phyloP scores from a whole-genome alignment of 1,140 invertebrate genomes.

The Hetaerina americana region DNA sequence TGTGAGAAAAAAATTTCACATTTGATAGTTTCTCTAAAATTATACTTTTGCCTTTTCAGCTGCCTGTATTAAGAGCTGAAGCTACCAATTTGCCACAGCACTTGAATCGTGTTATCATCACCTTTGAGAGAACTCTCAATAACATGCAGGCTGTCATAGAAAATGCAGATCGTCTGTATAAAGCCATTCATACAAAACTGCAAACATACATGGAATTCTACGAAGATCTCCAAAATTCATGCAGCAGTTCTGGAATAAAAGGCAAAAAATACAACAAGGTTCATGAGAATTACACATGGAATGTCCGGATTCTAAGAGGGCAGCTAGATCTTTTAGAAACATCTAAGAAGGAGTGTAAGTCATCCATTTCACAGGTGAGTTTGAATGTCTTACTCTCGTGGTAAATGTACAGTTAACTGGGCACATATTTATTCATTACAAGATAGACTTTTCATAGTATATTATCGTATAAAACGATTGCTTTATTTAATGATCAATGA shows the following conservation, averaged over 20 bases:
- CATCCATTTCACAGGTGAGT: constrained; percentile 29
- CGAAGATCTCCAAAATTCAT: constrained; percentile 32
- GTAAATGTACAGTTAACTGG: too few species aligned
- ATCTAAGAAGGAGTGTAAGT: constrained; percentile 26
- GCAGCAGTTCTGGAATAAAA: constrained; percentile 32
- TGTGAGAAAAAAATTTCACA: too few species aligned
- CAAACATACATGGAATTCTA: constrained; percentile 31
- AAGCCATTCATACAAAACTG: constrained; percentile 20
- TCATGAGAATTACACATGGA: constrained; percentile 43
- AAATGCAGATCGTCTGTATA: constrained; percentile 12
- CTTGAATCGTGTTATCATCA: constrained; percentile 16
- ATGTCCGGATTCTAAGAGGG: constrained; percentile 38
- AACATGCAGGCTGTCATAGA: constrained; percentile 17
- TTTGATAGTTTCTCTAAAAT: not conserved
- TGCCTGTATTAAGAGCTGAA: constrained; percentile 16
- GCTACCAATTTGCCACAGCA: constrained; percentile 15
- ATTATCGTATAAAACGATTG: too few species aligned
- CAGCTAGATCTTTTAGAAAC: constrained; percentile 37
- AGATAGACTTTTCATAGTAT: too few species aligned
- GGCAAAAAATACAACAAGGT: constrained; percentile 35
- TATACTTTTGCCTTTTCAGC: constrained; percentile 8
- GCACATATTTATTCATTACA: too few species aligned
- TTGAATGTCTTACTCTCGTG: too few species aligned
- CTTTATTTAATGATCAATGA: too few species aligned
- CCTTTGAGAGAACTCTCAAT: constrained; percentile 15